Evolutionary conservation across 2,113 vertebrate species (phyloP).

Genomic region (Calypte anna): DNA sequence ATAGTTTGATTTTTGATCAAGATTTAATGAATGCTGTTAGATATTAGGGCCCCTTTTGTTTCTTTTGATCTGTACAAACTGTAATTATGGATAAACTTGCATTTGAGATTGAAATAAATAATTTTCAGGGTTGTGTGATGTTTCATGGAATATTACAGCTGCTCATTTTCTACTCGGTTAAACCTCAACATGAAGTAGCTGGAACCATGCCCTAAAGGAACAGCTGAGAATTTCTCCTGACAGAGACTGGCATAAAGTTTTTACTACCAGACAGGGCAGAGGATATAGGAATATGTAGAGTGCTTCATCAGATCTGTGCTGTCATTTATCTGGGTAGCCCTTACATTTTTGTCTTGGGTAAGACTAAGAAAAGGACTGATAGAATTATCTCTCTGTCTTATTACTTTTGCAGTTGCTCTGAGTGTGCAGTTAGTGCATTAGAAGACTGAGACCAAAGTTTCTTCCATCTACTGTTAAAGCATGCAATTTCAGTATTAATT

Average conservation of each 20-base stretch:
- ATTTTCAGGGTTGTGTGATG: neutral
- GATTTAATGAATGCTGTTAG: neutral
- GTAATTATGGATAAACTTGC: neutral
- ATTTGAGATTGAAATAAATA: neutral
- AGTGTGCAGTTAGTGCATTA: neutral
- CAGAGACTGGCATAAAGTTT: neutral
- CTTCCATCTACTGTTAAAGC: neutral
- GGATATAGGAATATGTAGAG: neutral
- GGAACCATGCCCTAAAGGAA: constrained; percentile 26
- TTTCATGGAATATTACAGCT: constrained; percentile 9
- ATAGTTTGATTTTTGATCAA: neutral
- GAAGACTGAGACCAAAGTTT: neutral
- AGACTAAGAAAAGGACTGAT: neutral
- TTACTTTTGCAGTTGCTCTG: neutral
- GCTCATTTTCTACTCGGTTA: constrained; percentile 41
- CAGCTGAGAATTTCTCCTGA: constrained; percentile 17
- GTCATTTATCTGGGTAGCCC: neutral
- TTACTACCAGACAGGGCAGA: neutral
- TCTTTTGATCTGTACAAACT: neutral
- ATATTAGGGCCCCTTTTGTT: neutral
- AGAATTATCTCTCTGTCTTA: neutral
- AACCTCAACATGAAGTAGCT: constrained; percentile 20
- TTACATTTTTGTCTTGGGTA: neutral
- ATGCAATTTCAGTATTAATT: neutral
- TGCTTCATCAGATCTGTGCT: neutral